Conservation (phyloP, 2,888 invertebrate genomes). For the Nycteola revayana region DNA sequence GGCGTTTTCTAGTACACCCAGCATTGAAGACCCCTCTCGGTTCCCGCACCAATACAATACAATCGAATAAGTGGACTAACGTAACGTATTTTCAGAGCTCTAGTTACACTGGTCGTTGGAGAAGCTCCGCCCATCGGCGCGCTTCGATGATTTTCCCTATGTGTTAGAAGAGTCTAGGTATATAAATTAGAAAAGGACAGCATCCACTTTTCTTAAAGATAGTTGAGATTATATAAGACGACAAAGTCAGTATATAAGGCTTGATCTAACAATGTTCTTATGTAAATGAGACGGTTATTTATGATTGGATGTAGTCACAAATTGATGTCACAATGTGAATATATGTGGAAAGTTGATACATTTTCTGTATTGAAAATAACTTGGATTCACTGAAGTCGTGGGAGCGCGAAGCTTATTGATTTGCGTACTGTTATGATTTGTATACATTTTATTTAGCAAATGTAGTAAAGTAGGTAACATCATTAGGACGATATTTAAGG, state of each 20-base stretch:
- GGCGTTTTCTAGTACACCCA: constrained; percentile 77
- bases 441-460: no score
- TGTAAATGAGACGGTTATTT: constrained; percentile 77
- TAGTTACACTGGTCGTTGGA: constrained; percentile 42
- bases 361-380: constrained; percentile 27
- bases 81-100: constrained; percentile 57
- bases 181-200: constrained; percentile 62
- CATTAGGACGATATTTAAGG: no score
- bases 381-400: constrained; percentile 21
- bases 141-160: constrained; percentile 61
- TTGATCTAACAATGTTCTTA: constrained; percentile 65
- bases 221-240: constrained; percentile 71
- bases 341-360: constrained; percentile 60
- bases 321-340: constrained; percentile 60
- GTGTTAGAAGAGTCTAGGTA: constrained; percentile 50
- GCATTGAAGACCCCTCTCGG: constrained; percentile 36
- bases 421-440: not conserved
- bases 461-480: no score
- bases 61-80: constrained; percentile 38
- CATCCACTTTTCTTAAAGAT: constrained; percentile 74
- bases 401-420: constrained; percentile 21
- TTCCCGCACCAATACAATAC: constrained; percentile 38
- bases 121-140: constrained; percentile 71
- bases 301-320: constrained; percentile 54
- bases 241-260: constrained; percentile 67